A percentile compares a stretch with the other conserved stretches of the same genome.
phyloP scores from a whole-genome alignment of 2,888 invertebrate species.

The Cryptus viduatorius region DNA sequence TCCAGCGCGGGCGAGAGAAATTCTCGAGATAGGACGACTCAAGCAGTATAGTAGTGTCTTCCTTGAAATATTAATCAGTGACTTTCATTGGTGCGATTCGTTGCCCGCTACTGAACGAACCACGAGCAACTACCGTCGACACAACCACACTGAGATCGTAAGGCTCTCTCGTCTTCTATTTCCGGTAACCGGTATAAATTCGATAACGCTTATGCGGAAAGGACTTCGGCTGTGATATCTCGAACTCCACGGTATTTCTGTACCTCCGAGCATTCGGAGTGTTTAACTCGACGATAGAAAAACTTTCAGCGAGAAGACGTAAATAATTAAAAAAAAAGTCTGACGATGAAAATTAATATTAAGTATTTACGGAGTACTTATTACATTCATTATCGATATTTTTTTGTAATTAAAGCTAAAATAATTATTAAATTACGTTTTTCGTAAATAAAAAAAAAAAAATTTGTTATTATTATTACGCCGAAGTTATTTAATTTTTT shows the following conservation, averaged over 20 bases:
- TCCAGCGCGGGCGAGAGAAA: constrained; percentile 45
- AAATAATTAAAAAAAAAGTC: neutral
- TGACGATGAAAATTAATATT: too few relatives aligned
- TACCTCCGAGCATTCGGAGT: neutral
- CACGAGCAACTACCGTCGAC: neutral
- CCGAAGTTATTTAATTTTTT: too few relatives aligned
- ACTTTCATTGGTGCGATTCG: constrained; percentile 67
- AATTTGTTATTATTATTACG: too few relatives aligned
- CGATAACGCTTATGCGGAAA: constrained; percentile 54
- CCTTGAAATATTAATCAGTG: constrained; percentile 67
- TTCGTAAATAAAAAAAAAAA: too few relatives aligned
- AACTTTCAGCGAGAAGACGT: neutral
- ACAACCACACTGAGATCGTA: neutral
- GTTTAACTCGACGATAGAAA: neutral
- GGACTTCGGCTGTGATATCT: constrained; percentile 34
- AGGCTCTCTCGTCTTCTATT: constrained; percentile 26
- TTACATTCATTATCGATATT: too few relatives aligned
- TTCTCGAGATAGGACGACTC: constrained; percentile 52
- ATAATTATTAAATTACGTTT: too few relatives aligned
- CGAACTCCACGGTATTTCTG: constrained; percentile 26
- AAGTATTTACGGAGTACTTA: too few relatives aligned
- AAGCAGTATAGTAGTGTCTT: constrained; percentile 46
- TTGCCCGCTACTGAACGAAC: constrained; percentile 21
- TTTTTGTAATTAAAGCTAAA: too few relatives aligned
- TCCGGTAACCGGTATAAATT: constrained; percentile 59